These are phyloP conservation scores for Drosophila setosimentum DNA, from an alignment of 2,888 invertebrate species.

Conservation along the genomic window DNA sequence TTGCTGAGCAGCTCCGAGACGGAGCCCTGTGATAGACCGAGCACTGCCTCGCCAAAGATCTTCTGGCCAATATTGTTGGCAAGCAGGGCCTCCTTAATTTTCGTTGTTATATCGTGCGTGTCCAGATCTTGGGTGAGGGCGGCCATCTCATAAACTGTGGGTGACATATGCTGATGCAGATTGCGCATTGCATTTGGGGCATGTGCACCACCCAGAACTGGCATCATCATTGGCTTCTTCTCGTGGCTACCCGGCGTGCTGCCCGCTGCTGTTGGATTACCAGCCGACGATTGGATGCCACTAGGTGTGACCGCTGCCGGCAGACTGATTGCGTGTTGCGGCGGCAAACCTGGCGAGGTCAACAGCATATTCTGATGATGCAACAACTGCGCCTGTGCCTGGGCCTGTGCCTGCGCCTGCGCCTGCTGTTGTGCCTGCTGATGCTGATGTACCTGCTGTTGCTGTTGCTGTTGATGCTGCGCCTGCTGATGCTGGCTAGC, in stretches of 20 bases:
- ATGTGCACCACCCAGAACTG: conserved; percentile 88
- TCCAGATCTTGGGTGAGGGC: conserved; percentile 98
- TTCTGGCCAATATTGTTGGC: conserved; percentile 99
- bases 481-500: conserved; percentile 67
- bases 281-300: conserved; percentile 51
- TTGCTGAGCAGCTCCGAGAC: conserved; percentile 98
- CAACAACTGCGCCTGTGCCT: conserved; percentile 72
- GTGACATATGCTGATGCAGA: conserved; percentile 94
- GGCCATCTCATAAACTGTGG: conserved; percentile 99
- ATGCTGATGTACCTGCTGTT: conserved; percentile 83
- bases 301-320: conserved; percentile 86
- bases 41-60: conserved; percentile 98
- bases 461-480: conserved; percentile 39
- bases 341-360: conserved; percentile 91
- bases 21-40: conserved; percentile 98
- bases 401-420: conserved; percentile 75
- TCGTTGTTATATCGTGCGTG: conserved; percentile 97
- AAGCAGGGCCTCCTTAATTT: conserved; percentile 97
- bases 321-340: conserved; percentile 90
- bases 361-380: conserved; percentile 87
- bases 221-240: conserved; percentile 87
- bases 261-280: neutral
- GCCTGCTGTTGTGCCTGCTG: conserved; percentile 48
- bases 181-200: conserved; percentile 90
- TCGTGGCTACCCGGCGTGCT: conserved; percentile 47